Evolutionary conservation across 2,888 invertebrate species (phyloP).

Genomic region (Abrostola tripartita): DNA sequence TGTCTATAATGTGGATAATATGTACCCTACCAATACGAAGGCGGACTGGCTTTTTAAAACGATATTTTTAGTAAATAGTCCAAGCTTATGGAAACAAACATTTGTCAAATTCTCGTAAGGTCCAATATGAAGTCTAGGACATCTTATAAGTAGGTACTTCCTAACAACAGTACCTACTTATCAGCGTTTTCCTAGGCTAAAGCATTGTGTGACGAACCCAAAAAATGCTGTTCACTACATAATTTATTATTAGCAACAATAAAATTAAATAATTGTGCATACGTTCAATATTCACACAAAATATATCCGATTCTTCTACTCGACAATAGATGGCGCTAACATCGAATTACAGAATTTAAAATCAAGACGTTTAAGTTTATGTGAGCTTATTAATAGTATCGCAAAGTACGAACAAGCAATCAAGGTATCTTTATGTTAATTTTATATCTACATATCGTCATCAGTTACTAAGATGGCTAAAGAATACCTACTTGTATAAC

Average conservation of each 20-base stretch:
- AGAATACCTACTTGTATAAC: slow-evolving; percentile 47
- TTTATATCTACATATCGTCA: slow-evolving; percentile 20
- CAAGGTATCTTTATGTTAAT: background rate
- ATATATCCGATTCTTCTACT: slow-evolving; percentile 44
- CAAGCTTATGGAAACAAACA: no score
- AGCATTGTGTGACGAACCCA: no score
- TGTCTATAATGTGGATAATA: background rate
- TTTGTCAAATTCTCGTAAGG: no score
- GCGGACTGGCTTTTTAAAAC: no score
- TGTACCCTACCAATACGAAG: no score
- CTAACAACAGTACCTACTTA: no score
- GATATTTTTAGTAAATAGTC: no score
- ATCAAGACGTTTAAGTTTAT: background rate
- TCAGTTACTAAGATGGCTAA: slow-evolving; percentile 40
- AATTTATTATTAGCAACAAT: background rate
- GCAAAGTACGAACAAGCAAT: background rate
- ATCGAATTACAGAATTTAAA: background rate
- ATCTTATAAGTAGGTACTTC: no score
- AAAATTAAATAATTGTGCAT: background rate
- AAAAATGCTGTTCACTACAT: no score
- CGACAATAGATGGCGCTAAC: slow-evolving; percentile 56
- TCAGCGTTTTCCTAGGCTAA: no score
- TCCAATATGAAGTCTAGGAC: no score
- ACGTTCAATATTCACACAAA: background rate
- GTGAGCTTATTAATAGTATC: background rate